Evolutionary conservation across 2,113 vertebrate species (phyloP).

Genomic region (Planiliza haematocheilus): DNA sequence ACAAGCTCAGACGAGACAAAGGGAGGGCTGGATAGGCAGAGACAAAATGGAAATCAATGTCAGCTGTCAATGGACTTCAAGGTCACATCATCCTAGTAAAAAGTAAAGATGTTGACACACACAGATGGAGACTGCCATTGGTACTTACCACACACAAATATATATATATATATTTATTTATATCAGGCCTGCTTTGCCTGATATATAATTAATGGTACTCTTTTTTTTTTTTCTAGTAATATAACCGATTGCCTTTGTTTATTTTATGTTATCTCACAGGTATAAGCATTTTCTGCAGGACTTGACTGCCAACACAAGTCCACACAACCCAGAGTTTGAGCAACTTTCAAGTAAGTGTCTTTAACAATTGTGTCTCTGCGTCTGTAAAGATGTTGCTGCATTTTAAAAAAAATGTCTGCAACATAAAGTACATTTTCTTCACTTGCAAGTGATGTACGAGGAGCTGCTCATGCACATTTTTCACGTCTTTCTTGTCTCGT

Average conservation of each 20-base stretch:
- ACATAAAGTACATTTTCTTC: slow-evolving; percentile 41
- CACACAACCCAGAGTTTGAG: slow-evolving; percentile 80
- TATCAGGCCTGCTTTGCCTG: no score
- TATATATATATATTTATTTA: no score
- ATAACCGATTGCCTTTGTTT: slow-evolving; percentile 28
- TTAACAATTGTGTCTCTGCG: neutral
- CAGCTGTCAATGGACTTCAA: slow-evolving; percentile 77
- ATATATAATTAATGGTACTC: no score
- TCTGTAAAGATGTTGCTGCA: slow-evolving; percentile 29
- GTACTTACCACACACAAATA: no score
- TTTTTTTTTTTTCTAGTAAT: slow-evolving; percentile 11
- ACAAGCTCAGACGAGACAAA: slow-evolving; percentile 58
- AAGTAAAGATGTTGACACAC: slow-evolving; percentile 42
- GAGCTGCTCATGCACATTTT: no score
- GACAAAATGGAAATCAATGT: slow-evolving; percentile 80
- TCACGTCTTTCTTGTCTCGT: no score
- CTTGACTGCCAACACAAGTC: slow-evolving; percentile 81
- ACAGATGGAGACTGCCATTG: slow-evolving; percentile 14
- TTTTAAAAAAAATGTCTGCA: slow-evolving; percentile 43
- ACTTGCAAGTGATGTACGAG: neutral
- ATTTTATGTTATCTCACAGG: slow-evolving; percentile 68
- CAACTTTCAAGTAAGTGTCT: slow-evolving; percentile 88
- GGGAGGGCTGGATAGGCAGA: slow-evolving; percentile 45
- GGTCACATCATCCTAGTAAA: slow-evolving; percentile 68
- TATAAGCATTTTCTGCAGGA: slow-evolving; percentile 83